Percentiles rank a stretch among this genome's conserved stretches.
phyloP scores from a whole-genome alignment of 2,113 vertebrate genomes.

The Phyllopteryx taeniolatus region DNA sequence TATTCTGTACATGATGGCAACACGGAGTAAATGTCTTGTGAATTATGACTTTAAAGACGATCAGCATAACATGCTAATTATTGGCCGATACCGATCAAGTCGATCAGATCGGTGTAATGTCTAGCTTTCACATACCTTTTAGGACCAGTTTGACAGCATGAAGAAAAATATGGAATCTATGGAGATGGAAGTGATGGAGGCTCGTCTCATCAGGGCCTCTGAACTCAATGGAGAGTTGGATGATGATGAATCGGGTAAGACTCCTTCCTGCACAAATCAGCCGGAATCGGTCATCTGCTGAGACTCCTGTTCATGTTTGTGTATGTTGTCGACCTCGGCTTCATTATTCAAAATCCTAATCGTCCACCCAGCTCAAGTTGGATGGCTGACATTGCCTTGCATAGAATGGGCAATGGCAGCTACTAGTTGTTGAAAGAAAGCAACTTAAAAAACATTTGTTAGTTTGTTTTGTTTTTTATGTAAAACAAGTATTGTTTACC shows the following conservation, averaged over 20 bases:
- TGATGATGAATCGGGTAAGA: slow-evolving; percentile 84
- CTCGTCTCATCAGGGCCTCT: slow-evolving; percentile 88
- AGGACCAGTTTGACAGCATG: slow-evolving; percentile 88
- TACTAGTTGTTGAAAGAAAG: too few species aligned
- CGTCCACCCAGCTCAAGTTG: too few species aligned
- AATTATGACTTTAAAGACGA: too few species aligned
- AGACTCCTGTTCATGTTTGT: neutral
- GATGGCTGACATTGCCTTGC: too few species aligned
- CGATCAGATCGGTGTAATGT: neutral
- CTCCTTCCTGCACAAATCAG: neutral
- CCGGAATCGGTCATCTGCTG: neutral
- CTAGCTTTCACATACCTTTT: slow-evolving; percentile 10
- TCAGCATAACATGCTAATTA: too few species aligned
- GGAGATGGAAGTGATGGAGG: slow-evolving; percentile 99
- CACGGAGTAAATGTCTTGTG: too few species aligned
- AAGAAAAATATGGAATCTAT: slow-evolving; percentile 94
- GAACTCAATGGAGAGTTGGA: slow-evolving; percentile 94
- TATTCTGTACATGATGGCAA: too few species aligned
- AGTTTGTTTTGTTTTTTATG: too few species aligned
- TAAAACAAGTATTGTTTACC: too few species aligned
- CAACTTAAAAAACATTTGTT: too few species aligned
- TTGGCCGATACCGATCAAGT: too few species aligned
- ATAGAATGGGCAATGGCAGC: too few species aligned
- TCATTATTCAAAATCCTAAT: neutral
- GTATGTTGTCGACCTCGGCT: neutral